Evolutionary conservation across 2,888 invertebrate species (phyloP), one percentile per base, ranked within the genome.

Genomic region (Cistogaster globosa): DNA sequence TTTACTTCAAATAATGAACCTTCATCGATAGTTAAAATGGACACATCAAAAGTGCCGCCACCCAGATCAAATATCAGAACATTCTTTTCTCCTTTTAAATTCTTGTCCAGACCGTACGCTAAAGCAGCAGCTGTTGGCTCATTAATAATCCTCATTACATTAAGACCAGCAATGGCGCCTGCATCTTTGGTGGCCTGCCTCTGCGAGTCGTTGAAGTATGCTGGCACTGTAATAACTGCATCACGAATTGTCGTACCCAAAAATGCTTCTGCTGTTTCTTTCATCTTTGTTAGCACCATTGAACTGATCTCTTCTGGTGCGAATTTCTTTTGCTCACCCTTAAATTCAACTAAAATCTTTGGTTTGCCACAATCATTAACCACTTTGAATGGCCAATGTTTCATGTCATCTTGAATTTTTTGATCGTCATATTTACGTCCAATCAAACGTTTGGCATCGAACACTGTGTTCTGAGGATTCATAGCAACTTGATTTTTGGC

Each of bases 361-460:
- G 97, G 97, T 93, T 96, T 97, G 68, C 96, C 95, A 83, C 94
- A 94, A 91, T 96, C 96, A 92, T 94, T 96, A 90, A 96, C 93
- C 9, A 98, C 97, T 91, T 96, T 97, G 91, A 98, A 98, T 65
- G 98, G 98, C 96, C 98, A 98, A 93, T 97, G 97, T 93, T 98
- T 97, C 95, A 98, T 96, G 92, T 98, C 98, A 77, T 95, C 95
- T 93, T 98, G 98, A 75, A 99, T 97, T 36, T 97, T 96, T 62
- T 94, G 93, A 93, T 98, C 98, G 88, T 96, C 96, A 92, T 96
- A 98, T 89, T 96, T 96, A 89, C 98, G 96, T 79, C 98, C 98
- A 93, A 98, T 98, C 90, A 98, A 94, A 92, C 98, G 96, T 93
- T 98, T 96, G 89, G 98, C 98, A 94, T 99, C 99, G 92, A 97